Percentiles rank a stretch among this genome's conserved stretches.
These are phyloP conservation scores for Hucho hucho DNA, from an alignment of 2,113 vertebrate genomes.

Conservation along the genomic window DNA sequence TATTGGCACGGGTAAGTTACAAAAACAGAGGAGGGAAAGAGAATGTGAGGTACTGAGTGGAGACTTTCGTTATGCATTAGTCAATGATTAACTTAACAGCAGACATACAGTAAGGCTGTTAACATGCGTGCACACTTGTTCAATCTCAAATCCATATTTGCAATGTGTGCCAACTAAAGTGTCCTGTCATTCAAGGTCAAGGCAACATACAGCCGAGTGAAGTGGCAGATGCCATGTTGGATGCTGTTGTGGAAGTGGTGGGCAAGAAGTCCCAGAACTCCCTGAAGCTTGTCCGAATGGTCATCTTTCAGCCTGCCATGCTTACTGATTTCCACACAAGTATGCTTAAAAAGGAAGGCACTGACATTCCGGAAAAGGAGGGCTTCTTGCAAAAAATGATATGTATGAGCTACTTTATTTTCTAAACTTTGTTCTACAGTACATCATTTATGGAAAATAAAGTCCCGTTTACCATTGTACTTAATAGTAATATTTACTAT, in stretches of 20 bases:
- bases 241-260: conserved; percentile 61
- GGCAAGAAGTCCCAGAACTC: conserved; percentile 29
- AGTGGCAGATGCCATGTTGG: conserved; percentile 74
- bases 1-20: conserved; percentile 85
- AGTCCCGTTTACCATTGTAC: too few species aligned
- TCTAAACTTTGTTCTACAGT: not conserved
- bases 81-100: too few species aligned
- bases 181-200: conserved; percentile 57
- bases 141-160: too few species aligned
- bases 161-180: not conserved
- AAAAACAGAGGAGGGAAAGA: too few species aligned
- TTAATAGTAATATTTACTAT: too few species aligned
- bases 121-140: too few species aligned
- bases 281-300: conserved; percentile 60
- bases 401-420: conserved; percentile 34
- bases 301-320: conserved; percentile 69
- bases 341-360: conserved; percentile 54
- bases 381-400: conserved; percentile 21
- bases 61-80: too few species aligned
- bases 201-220: conserved; percentile 47
- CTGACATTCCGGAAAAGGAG: conserved; percentile 17
- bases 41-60: too few species aligned
- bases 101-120: too few species aligned
- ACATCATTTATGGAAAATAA: too few species aligned
- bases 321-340: conserved; percentile 63